phyloP scores from a whole-genome alignment of 2,888 invertebrate genomes.

The Oxycera nigricornis region DNA sequence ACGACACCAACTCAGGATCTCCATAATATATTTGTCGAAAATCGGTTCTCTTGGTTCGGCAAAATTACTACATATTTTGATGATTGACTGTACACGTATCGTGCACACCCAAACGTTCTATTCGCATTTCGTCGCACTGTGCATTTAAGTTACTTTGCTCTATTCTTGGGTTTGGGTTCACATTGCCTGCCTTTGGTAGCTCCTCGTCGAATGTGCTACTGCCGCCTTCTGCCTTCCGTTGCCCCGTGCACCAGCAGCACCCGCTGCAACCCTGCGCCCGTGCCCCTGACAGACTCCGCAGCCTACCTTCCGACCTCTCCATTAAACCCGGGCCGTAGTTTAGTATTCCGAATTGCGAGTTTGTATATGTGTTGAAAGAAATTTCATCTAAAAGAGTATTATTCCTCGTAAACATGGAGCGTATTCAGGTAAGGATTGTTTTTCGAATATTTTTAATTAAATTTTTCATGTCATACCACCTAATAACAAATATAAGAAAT shows the following conservation, averaged over 20 bases:
- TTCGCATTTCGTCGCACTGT: slow-evolving; percentile 18
- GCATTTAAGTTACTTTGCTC: slow-evolving; percentile 33
- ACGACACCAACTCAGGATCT: too few relatives aligned
- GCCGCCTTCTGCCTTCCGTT: slow-evolving; percentile 1
- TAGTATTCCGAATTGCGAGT: slow-evolving; percentile 35
- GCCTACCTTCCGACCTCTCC: slow-evolving; percentile 25
- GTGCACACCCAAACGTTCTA: not conserved
- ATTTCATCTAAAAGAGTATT: slow-evolving; percentile 39
- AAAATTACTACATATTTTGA: too few relatives aligned
- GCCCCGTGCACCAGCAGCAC: slow-evolving; percentile 20
- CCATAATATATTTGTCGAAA: too few relatives aligned
- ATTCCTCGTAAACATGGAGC: slow-evolving; percentile 44
- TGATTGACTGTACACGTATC: not conserved
- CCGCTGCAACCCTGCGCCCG: slow-evolving; percentile 7
- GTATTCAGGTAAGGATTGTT: slow-evolving; percentile 48
- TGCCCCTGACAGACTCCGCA: not conserved
- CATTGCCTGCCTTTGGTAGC: slow-evolving; percentile 39
- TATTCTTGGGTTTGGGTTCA: slow-evolving; percentile 38
- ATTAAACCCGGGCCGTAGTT: slow-evolving; percentile 35
- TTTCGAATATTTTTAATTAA: slow-evolving; percentile 45
- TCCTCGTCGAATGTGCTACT: not conserved
- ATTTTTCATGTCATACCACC: slow-evolving; percentile 43
- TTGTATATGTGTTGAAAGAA: slow-evolving; percentile 40
- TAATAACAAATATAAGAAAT: not conserved
- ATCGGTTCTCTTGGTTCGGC: too few relatives aligned